These are phyloP conservation scores for Teleogryllus oceanicus DNA, from an alignment of 2,888 invertebrate species.

Conservation along the genomic window DNA sequence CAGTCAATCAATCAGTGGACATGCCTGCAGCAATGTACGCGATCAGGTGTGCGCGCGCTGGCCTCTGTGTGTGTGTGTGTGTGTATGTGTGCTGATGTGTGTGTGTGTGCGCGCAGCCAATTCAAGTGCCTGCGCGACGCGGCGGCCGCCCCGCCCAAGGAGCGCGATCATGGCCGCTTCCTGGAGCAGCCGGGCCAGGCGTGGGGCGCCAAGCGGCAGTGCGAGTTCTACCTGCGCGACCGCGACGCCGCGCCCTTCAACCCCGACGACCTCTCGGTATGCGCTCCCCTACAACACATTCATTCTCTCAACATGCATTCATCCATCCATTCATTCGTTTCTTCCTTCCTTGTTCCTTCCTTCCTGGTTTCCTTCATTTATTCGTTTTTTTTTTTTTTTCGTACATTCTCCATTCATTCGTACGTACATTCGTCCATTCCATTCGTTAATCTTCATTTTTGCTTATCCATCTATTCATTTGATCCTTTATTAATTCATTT, in stretches of 20 bases:
- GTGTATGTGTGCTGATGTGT: not conserved
- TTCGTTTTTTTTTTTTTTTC: no score
- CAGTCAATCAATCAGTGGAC: no score
- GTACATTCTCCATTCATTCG: no score
- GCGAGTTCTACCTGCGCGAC: conserved; percentile 67
- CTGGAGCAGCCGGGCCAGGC: conserved; percentile 63
- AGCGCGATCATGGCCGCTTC: conserved; percentile 61
- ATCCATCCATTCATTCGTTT: no score
- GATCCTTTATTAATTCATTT: no score
- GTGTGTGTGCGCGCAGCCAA: conserved; percentile 43
- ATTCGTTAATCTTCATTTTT: no score
- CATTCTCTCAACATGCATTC: not conserved
- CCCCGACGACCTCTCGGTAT: conserved; percentile 36
- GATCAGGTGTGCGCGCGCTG: no score
- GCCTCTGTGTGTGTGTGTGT: not conserved
- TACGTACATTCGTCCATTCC: no score
- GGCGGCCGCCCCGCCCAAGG: conserved; percentile 49
- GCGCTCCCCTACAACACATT: not conserved
- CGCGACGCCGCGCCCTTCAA: conserved; percentile 55
- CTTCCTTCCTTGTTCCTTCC: fast-evolving
- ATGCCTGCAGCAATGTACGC: no score
- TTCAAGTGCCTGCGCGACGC: conserved; percentile 64
- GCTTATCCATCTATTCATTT: no score
- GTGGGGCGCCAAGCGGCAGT: conserved; percentile 73
- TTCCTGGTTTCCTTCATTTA: no score